Evolutionary conservation across 2,888 invertebrate species (phyloP), one percentile per base, ranked within the genome.

Genomic region (Mystacides longicornis): DNA sequence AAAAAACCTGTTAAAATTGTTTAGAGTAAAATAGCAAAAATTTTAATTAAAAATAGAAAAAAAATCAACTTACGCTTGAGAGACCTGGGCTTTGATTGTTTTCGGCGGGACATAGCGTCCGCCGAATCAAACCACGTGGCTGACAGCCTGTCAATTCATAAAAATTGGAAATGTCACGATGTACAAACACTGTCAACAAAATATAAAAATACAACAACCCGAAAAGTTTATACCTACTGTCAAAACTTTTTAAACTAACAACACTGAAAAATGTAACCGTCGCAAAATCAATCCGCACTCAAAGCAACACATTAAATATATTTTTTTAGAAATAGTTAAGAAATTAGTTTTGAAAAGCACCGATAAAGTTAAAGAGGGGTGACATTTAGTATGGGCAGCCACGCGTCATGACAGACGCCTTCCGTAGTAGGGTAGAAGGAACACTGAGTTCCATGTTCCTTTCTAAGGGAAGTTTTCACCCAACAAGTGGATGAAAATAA

Each of bases 31-130:
- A 27, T 27, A 5, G 27, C 27, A 27, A 27, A 27, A 27, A 27
- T 27, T 5, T 7, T 7, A 7, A 7, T 27, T 27, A 27, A 27
- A 47, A 47, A 47, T 47, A 21, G 21, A n/a, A 20, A 20, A 1
- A 21, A 46, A 23, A n/a, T 5, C 20, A 51, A 78, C 82, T 83
- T 74, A 85, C 85, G 79, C 77, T 84, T 84, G 61, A 84, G 75
- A 60, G 84, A 82, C 66, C 85, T 78, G 62, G 85, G 85, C 66
- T 85, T 85, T 46, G 84, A 83, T 69, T 85, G 85, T 70, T 85
- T 85, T 65, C 85, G 77, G 64, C 85, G 78, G 63, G 85, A 84
- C 85, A 85, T 81, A 69, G 55, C 60, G 61, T 53, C 59, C 59
- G 48, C 49, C 33, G 5, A 54, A 31, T 16, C 45, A 7, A 42